phyloP scores from a whole-genome alignment of 2,113 vertebrate genomes.

The Origma solitaria region DNA sequence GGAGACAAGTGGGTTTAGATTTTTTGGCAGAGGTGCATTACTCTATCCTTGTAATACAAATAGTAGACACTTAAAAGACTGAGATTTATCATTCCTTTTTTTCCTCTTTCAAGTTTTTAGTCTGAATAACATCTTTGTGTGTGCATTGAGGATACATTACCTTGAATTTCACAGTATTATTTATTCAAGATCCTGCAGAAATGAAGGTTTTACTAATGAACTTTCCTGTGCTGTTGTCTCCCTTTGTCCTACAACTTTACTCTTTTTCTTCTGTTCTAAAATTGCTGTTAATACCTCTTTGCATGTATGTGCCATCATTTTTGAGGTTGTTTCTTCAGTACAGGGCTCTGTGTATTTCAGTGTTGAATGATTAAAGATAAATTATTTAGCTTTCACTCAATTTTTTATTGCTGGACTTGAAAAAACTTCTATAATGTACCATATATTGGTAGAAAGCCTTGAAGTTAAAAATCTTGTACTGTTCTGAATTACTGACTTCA shows the following conservation, averaged over 20 bases:
- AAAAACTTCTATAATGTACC: not conserved
- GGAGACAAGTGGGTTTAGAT: not conserved
- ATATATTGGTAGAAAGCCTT: not conserved
- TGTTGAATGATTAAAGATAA: not conserved
- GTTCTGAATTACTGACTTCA: not conserved
- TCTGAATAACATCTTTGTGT: not conserved
- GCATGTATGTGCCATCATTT: accelerated
- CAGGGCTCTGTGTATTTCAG: not conserved
- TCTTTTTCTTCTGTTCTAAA: not conserved
- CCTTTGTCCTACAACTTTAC: not conserved
- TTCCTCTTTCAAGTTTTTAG: not conserved
- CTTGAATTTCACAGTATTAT: not conserved
- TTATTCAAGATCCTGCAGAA: not conserved
- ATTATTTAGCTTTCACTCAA: not conserved
- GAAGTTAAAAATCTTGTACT: not conserved
- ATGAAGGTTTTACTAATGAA: not conserved
- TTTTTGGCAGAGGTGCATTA: not conserved
- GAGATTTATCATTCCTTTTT: not conserved
- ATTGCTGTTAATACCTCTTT: not conserved
- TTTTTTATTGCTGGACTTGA: not conserved
- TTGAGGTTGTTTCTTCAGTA: not conserved
- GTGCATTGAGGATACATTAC: not conserved
- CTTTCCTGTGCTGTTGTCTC: not conserved
- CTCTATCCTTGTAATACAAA: not conserved
- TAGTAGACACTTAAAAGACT: not conserved